Conservation (phyloP, 2,113 vertebrate species). For the Crotophaga sulcirostris region DNA sequence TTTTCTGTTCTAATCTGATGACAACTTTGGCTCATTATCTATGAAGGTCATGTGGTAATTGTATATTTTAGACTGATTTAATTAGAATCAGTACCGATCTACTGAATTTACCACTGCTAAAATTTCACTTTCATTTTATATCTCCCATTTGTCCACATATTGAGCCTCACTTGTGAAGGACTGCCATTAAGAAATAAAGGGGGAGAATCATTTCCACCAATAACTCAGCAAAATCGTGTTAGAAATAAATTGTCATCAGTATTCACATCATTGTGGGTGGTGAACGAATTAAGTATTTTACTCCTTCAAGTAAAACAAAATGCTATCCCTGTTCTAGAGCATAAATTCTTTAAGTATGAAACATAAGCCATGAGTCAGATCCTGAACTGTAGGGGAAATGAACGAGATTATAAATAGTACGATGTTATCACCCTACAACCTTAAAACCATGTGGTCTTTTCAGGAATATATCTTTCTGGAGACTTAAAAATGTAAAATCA, state of each 20-base stretch:
- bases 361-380: neutral
- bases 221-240: neutral
- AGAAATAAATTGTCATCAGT: neutral
- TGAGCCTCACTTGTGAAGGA: neutral
- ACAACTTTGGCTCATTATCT: neutral
- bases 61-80: neutral
- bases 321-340: neutral
- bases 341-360: neutral
- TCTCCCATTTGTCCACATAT: neutral
- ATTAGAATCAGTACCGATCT: neutral
- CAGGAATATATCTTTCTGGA: neutral
- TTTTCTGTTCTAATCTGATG: neutral
- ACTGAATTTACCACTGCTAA: neutral
- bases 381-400: neutral
- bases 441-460: neutral
- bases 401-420: neutral
- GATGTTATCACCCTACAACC: neutral
- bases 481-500: neutral
- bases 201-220: neutral
- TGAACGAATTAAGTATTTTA: neutral
- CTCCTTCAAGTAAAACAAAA: neutral
- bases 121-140: neutral
- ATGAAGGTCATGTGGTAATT: neutral
- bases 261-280: neutral
- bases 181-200: neutral